phyloP scores from a whole-genome alignment of 2,888 invertebrate species.

The Drosophila barbarae region DNA sequence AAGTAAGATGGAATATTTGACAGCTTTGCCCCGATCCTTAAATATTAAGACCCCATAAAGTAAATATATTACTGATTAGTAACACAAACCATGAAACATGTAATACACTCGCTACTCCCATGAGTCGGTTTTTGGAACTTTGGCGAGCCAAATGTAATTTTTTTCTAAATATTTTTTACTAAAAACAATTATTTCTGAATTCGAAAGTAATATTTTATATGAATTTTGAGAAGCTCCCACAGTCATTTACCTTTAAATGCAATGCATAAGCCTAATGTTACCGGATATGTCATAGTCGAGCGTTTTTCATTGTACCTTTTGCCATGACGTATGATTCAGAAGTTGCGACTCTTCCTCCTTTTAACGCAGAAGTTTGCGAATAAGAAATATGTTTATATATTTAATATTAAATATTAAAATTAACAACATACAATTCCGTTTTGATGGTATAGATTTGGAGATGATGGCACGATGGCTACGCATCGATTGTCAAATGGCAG shows the following conservation, averaged over 20 bases:
- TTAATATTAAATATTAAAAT: background rate
- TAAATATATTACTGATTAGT: no score
- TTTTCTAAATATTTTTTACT: no score
- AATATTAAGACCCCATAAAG: no score
- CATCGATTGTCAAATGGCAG: conserved; percentile 79
- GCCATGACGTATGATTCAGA: background rate
- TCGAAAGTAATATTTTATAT: background rate
- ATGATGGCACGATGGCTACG: conserved; percentile 50
- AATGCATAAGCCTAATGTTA: background rate
- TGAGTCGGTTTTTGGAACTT: no score
- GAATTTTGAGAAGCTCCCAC: background rate
- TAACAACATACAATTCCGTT: background rate
- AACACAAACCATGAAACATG: no score
- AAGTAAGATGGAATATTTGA: no score
- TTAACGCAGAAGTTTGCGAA: no score
- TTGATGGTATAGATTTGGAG: conserved; percentile 4
- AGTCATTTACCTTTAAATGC: background rate
- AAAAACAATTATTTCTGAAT: no score
- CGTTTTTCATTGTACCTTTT: background rate
- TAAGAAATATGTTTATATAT: background rate
- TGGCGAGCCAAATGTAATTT: no score
- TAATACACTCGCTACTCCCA: no score
- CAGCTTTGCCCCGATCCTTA: no score
- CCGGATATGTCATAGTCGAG: background rate
- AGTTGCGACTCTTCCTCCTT: background rate